phyloP scores from a whole-genome alignment of 92 coral and sea anemone genomes.

The Scolanthus callimorphus region DNA sequence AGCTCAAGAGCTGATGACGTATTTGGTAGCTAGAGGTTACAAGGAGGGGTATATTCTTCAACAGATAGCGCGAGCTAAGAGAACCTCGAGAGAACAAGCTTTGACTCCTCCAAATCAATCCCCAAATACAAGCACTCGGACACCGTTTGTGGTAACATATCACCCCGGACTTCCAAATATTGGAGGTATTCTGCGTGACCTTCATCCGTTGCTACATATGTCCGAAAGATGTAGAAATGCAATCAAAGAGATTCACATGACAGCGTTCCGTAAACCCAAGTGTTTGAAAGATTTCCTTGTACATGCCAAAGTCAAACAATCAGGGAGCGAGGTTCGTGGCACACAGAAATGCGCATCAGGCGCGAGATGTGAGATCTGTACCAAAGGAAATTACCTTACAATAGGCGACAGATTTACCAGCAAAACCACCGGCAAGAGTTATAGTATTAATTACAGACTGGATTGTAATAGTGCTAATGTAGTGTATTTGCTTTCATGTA shows the following conservation, averaged over 20 bases:
- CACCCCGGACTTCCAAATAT: constrained; percentile 10
- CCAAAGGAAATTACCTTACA: background rate
- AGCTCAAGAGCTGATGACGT: constrained; percentile 9
- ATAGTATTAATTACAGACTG: background rate
- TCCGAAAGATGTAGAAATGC: background rate
- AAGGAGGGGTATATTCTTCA: background rate
- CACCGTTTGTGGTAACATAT: constrained; percentile 10
- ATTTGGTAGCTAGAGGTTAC: constrained; percentile 22
- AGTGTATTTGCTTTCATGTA: background rate
- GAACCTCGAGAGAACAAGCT: background rate
- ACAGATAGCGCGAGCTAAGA: background rate
- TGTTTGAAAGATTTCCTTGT: background rate
- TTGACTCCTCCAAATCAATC: background rate
- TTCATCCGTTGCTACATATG: background rate
- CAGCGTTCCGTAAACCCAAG: background rate
- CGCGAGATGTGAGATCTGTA: background rate
- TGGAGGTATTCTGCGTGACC: background rate
- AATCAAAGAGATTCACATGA: background rate
- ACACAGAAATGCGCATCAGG: background rate
- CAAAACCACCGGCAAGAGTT: background rate
- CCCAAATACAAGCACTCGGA: background rate
- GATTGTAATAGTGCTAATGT: background rate
- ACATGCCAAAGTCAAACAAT: background rate
- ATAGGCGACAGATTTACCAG: background rate
- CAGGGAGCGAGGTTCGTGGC: background rate